A percentile compares a stretch with the other conserved stretches of the same genome.
Conservation (phyloP, 2,888 invertebrate species). For the Lasius fuliginosus region DNA sequence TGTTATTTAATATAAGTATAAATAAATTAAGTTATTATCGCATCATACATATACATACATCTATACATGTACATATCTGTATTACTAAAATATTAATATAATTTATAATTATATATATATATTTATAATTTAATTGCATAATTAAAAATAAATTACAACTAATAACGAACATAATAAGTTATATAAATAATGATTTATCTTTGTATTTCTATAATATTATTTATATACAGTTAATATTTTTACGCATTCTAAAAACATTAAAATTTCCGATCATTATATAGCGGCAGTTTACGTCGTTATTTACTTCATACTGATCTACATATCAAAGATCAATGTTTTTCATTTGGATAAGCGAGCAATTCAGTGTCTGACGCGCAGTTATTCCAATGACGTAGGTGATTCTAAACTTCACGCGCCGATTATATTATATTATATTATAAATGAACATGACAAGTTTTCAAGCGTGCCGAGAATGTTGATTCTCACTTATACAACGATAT, state of each 20-base stretch:
- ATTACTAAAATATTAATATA: neutral
- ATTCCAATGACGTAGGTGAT: constrained; percentile 34
- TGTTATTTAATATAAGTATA: too few species aligned
- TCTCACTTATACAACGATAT: neutral
- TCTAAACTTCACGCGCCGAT: neutral
- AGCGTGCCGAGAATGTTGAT: neutral
- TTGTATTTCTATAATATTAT: neutral
- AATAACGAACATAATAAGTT: neutral
- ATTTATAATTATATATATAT: neutral
- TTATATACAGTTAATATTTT: neutral
- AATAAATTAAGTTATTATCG: neutral
- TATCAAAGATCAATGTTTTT: constrained; percentile 44
- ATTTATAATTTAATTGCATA: neutral
- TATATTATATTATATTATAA: constrained; percentile 18
- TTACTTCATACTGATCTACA: constrained; percentile 15
- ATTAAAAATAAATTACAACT: neutral
- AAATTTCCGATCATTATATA: neutral
- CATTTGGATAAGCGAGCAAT: neutral
- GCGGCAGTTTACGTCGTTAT: neutral
- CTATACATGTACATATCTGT: neutral
- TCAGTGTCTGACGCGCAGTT: constrained; percentile 21
- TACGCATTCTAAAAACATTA: neutral
- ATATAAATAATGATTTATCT: neutral
- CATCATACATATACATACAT: neutral
- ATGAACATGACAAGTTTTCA: neutral